Conservation (phyloP, 30 jellyfish, hydroid and myxozoan species). For the Aurelia aurita complex sp. Pacific region DNA sequence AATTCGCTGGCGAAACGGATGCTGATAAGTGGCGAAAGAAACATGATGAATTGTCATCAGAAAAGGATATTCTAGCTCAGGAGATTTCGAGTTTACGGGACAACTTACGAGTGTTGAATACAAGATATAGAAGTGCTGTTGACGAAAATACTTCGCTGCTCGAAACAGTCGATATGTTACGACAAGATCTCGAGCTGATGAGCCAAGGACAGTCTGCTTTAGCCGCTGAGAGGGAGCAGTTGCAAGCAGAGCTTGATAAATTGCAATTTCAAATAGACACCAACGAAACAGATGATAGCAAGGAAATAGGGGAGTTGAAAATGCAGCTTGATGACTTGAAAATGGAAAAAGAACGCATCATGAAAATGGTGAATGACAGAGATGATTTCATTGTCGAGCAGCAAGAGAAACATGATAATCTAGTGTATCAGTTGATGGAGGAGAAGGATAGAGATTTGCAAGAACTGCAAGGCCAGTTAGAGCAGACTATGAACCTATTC, state of each 20-base stretch:
- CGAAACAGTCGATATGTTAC: constrained; percentile 55
- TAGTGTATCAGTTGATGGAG: constrained; percentile 59
- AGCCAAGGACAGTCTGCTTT: constrained; percentile 62
- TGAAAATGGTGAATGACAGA: constrained; percentile 71
- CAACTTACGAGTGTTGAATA: constrained; percentile 34
- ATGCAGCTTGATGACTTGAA: constrained; percentile 75
- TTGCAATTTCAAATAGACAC: constrained; percentile 83
- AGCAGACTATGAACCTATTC: constrained; percentile 57
- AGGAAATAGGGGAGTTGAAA: constrained; percentile 77
- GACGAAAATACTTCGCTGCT: constrained; percentile 63
- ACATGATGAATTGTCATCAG: constrained; percentile 37
- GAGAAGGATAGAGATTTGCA: constrained; percentile 68
- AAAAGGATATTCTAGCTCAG: background rate
- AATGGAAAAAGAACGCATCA: constrained; percentile 64
- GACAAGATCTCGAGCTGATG: constrained; percentile 64
- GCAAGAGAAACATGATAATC: constrained; percentile 69
- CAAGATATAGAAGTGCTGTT: constrained; percentile 10
- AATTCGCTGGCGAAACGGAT: constrained; percentile 43
- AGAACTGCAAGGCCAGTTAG: constrained; percentile 70
- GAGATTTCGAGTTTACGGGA: constrained; percentile 35
- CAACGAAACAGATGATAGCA: constrained; percentile 80
- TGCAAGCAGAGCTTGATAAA: constrained; percentile 72
- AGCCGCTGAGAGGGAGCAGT: constrained; percentile 69
- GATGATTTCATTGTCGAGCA: constrained; percentile 64
- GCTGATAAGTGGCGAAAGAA: constrained; percentile 66